Percentiles rank a stretch among this genome's conserved stretches.
Evolutionary conservation across 2,113 vertebrate genomes (phyloP).

Genomic region (Bettongia penicillata): DNA sequence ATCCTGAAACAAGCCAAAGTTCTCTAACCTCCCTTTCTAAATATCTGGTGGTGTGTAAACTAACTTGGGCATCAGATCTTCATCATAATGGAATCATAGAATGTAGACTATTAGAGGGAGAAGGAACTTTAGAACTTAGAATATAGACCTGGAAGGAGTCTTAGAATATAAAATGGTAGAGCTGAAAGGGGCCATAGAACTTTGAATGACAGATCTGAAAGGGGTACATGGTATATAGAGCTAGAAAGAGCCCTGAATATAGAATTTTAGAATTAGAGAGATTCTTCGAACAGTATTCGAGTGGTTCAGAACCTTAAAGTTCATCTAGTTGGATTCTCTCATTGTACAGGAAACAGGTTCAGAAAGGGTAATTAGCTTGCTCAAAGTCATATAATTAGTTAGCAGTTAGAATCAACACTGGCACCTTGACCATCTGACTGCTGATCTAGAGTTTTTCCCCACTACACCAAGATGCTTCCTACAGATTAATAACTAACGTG

Average conservation of each 20-base stretch:
- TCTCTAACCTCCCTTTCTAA: not conserved
- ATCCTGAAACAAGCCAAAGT: not conserved
- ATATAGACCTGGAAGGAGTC: not conserved
- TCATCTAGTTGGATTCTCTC: not conserved
- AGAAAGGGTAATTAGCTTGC: not conserved
- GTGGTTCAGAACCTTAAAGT: not conserved
- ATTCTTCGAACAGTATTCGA: not conserved
- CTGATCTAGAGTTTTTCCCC: not conserved
- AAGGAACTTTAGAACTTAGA: not conserved
- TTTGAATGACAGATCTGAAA: not conserved
- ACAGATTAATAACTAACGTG: not conserved
- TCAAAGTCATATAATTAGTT: slow-evolving; percentile 4
- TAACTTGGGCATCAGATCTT: not conserved
- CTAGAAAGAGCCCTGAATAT: not conserved
- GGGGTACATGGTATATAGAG: not conserved
- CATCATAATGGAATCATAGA: not conserved
- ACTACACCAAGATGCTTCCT: not conserved
- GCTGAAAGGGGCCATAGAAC: not conserved
- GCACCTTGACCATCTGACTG: not conserved
- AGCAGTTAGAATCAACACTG: not conserved
- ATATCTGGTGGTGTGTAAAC: not conserved
- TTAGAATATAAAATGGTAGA: not conserved
- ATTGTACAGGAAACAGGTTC: not conserved
- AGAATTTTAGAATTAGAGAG: not conserved
- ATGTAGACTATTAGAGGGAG: not conserved